Evolutionary conservation across 1,140 invertebrate species (phyloP), one percentile per base, ranked within the genome.

Genomic region (Apis dorsata): DNA sequence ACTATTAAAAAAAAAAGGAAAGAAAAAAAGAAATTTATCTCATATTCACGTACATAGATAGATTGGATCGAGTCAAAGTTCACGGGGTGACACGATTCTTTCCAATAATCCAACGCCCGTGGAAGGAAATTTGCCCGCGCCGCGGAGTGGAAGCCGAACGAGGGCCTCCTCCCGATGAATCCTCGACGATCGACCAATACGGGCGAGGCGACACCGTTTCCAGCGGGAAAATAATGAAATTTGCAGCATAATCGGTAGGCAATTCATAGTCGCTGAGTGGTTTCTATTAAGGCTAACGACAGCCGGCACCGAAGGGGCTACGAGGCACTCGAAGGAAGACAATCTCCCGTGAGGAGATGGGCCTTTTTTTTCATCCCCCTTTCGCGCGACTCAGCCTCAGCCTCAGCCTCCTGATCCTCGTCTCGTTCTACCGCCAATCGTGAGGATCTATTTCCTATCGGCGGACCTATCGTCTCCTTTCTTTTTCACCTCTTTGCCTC

Each of bases 271-370:
- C 90, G 84, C 90, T 91, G 88, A 92, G 89, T 93, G 91, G 89
- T 92, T 92, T 91, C 91, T 91, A 93, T 93, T 91, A 93, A 84
- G 83, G 85, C 63, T 86, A 86, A 86, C 81, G 80, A 79, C 85
- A 88, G 75, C 79, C 79, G 69, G 74, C 81, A 86, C 73, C 84
- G 86, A 84, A 90, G 83, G 81, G 84, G 59, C 34, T 84, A 77
- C 79, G 79, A 82, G 74, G 85, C 71, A 79, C 83, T 85, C 76
- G 73, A 78, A 89, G 88, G 90, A 93, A 94, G 93, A 94, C 93
- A 94, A 94, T 94, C 93, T 94, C 92, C 93, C 92, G 91, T 90
- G 91, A 94, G 93, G 93, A 94, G 93, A 94, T 94, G 90, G 91
- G 88, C 87, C 85, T 86, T 87, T 90, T 86, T 85, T 89, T 75